Conservation (phyloP, 2,888 invertebrate species). For the Zele albiditarsus region DNA sequence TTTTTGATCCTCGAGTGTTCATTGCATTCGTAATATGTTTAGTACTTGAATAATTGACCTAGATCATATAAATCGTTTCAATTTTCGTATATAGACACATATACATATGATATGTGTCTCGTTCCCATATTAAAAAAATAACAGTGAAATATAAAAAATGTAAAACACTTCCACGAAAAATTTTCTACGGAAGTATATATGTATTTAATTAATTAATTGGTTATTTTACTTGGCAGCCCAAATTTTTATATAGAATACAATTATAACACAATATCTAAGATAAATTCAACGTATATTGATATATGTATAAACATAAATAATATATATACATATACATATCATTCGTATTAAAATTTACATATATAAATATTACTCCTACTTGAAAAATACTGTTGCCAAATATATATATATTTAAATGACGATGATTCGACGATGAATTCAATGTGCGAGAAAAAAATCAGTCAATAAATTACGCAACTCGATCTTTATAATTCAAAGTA, state of each 20-base stretch:
- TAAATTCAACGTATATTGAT: neutral
- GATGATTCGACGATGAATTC: slow-evolving; percentile 37
- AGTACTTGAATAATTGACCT: no score
- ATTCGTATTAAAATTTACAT: slow-evolving; percentile 27
- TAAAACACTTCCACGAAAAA: neutral
- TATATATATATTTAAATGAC: slow-evolving; percentile 13
- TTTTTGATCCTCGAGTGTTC: no score
- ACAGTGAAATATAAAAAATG: neutral
- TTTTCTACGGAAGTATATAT: slow-evolving; percentile 1
- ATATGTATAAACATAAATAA: neutral
- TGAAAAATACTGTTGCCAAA: slow-evolving; percentile 11
- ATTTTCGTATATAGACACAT: slow-evolving; percentile 1
- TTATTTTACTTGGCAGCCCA: slow-evolving; percentile 29
- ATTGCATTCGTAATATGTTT: no score
- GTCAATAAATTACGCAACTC: slow-evolving; percentile 31
- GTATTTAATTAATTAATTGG: neutral
- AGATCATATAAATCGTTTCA: neutral
- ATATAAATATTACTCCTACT: slow-evolving; percentile 38
- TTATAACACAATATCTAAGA: slow-evolving; percentile 34
- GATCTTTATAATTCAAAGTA: neutral
- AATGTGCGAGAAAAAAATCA: slow-evolving; percentile 43
- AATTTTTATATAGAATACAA: slow-evolving; percentile 27
- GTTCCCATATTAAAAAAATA: neutral
- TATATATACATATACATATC: neutral
- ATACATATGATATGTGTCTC: neutral